Evolutionary conservation across 1,140 invertebrate genomes (phyloP), one percentile per base, ranked within the genome.

Genomic region (Drosophila auraria): DNA sequence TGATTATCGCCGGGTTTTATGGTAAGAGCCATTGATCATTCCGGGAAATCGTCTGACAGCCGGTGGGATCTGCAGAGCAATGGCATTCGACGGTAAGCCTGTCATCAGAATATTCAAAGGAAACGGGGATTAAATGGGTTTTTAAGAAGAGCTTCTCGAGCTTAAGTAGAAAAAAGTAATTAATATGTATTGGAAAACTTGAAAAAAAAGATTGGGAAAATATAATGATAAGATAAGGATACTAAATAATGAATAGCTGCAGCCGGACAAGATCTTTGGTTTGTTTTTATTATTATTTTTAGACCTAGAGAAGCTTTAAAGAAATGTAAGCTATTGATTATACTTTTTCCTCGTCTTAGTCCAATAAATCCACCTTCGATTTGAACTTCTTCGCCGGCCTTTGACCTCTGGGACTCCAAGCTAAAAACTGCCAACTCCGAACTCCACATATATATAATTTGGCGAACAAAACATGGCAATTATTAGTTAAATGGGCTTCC

Each of bases 401-500:
- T 62, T 62, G 62, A 65, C 38, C 62, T 17, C 57, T 44, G 14
- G 9, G 3, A 36, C 9, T 12, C 33, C 5, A 9, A 57, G 25
- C 62, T 33, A 20, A 3, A 7, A 20, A 12, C n/a, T 9, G 3
- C 38, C 2, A 15, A 47, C 64, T 17, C 1, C 15, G 5, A 53
- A 33, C 47, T 49, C 12, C 47, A 14, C 30, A 4, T 3, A 4
- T 33, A 17, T 6, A 44, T 33, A 65, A 65, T 45, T 42, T 36
- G 2, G 27, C 58, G 45, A 62, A 76, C 71, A 77, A 77, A 77
- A 66, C 73, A 44, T 59, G 77, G 45, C 57, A 47, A 65, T 83
- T 80, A 84, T 81, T 78, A 83, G 80, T 60, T 82, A 79, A 82
- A 74, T 83, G 74, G 71, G 69, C 66, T 72, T 47, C 50, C 33